A percentile compares a stretch with the other conserved stretches of the same genome.
phyloP scores from a whole-genome alignment of 2,113 vertebrate genomes.

The Rhizomys pruinosus region DNA sequence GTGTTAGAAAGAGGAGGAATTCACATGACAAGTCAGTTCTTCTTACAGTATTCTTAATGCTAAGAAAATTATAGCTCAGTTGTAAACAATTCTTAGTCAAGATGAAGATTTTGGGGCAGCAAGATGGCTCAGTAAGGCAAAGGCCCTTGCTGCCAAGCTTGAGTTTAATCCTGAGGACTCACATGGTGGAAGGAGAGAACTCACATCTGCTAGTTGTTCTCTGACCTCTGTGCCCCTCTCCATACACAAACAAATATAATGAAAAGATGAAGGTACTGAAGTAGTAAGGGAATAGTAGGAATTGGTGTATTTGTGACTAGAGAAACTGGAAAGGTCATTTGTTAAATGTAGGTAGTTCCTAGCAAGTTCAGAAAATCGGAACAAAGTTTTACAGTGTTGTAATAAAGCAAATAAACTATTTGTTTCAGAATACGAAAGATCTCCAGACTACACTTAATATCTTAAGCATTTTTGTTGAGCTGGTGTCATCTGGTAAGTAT shows the following conservation, averaged over 20 bases:
- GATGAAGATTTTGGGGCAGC: too few species aligned
- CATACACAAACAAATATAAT: neutral
- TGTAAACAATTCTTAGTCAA: too few species aligned
- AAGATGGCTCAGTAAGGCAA: neutral
- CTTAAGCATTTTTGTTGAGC: slow-evolving; percentile 94
- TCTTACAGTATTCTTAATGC: slow-evolving; percentile 8
- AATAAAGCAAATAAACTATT: slow-evolving; percentile 68
- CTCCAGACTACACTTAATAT: slow-evolving; percentile 94
- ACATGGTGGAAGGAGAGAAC: neutral
- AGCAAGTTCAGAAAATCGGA: slow-evolving; percentile 15
- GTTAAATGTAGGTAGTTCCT: slow-evolving; percentile 39
- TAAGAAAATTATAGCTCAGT: slow-evolving; percentile 32
- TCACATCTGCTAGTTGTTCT: too few species aligned
- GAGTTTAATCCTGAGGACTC: neutral
- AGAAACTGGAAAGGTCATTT: slow-evolving; percentile 32
- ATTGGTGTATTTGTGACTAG: slow-evolving; percentile 13
- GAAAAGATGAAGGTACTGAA: neutral
- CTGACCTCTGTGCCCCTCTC: neutral
- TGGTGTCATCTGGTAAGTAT: slow-evolving; percentile 94
- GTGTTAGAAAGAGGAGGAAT: slow-evolving; percentile 42
- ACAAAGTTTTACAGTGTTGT: slow-evolving; percentile 58
- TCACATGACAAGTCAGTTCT: slow-evolving; percentile 41
- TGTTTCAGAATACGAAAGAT: slow-evolving; percentile 94
- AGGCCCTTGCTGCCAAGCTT: too few species aligned
- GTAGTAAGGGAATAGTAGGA: neutral